Evolutionary conservation across 2,888 invertebrate genomes (phyloP), one percentile per base, ranked within the genome.

Genomic region (Agrochola macilenta): DNA sequence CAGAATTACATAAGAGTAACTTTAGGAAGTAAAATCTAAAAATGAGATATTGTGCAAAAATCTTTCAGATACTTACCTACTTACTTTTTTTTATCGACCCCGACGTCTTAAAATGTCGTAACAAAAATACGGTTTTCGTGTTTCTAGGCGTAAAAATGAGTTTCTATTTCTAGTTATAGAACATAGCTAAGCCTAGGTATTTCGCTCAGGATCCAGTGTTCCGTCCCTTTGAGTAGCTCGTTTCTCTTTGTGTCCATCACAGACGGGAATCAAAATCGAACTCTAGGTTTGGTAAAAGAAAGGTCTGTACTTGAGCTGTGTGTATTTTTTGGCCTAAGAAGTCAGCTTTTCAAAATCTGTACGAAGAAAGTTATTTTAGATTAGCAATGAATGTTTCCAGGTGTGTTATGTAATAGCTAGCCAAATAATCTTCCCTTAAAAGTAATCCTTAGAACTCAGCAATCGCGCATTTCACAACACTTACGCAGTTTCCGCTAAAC

Each of bases 241-340:
- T 83, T 83, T 84, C 73, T 84, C 81, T 83, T 72, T 54, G 20
- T 76, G 76, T 54, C 73, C 61, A 58, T 35, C 30, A 58, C 66
- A 74, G 68, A 43, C 71, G 9, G 20, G 17, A 76, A 73, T 76
- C 76, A 80, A 70, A 69, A 74, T 60, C 12, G 20, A 68, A 49
- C 23, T 20, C 58, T 46, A 30, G 4, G 17, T 43, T 58, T 52
- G 26, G 17, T 9, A 11, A 26, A 61, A 61, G 20, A 61, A 30
- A 35, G 5, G 35, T 61, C 30, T 20, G 17, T 49, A 52, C 52
- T 52, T 52, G 54, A 54, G 11, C 54, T 54, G 54, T 23, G 0
- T 54, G 9, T 23, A 54, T 23, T 54, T 20, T 8, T n/a, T 23
- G 4, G 1, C n/a, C 23, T 52, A 54, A n/a, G n/a, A 54, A 1